These are phyloP conservation scores for Pangasius mekongensis DNA, from an alignment of 2,797 vertebrate species.

Conservation along the genomic window DNA sequence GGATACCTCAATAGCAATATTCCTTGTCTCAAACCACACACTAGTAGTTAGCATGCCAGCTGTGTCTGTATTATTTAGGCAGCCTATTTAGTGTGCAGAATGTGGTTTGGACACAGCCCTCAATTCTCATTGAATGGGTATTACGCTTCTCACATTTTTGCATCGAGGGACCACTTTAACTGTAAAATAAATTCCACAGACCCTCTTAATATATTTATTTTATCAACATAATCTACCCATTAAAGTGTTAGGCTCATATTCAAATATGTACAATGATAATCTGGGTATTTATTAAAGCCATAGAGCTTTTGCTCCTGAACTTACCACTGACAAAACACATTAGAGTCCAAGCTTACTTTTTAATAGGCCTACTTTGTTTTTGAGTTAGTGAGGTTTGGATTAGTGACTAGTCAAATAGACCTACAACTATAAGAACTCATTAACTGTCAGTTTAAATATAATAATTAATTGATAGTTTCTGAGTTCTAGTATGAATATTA, in stretches of 20 bases:
- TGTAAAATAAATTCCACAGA: background rate
- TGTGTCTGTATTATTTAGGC: background rate
- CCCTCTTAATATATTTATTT: background rate
- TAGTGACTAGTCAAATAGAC: background rate
- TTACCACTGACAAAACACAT: background rate
- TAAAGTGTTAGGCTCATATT: background rate
- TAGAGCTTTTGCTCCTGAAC: background rate
- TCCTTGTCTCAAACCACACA: background rate
- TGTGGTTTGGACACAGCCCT: background rate
- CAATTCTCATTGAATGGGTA: background rate
- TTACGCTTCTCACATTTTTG: background rate
- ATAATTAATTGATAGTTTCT: background rate
- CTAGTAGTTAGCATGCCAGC: background rate
- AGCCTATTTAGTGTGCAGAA: background rate
- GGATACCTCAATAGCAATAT: background rate
- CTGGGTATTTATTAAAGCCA: background rate
- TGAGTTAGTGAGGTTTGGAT: background rate
- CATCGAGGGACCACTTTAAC: background rate
- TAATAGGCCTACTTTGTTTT: background rate
- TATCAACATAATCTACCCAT: background rate
- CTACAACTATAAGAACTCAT: background rate
- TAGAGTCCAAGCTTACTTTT: background rate
- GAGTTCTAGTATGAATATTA: background rate
- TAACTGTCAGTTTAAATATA: background rate
- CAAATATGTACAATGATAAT: background rate